phyloP scores from a whole-genome alignment of 2,797 vertebrate genomes.

The Acanthiza pusilla region DNA sequence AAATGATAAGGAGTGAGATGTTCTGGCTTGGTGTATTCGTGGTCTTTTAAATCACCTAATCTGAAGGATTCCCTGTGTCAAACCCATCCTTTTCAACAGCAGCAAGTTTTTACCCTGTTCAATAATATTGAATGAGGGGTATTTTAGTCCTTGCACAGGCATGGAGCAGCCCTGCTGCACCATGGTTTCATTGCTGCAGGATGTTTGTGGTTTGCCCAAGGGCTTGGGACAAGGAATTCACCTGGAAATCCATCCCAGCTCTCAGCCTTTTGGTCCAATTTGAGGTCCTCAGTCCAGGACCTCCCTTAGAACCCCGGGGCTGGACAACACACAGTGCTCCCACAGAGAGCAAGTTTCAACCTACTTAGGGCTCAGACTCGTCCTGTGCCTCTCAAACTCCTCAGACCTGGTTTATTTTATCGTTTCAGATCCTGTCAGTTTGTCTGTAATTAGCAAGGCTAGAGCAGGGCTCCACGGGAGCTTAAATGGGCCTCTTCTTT shows the following conservation, averaged over 20 bases:
- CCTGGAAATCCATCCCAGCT: not conserved
- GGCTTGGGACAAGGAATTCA: not conserved
- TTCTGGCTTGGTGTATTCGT: accelerated
- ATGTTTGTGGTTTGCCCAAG: not conserved
- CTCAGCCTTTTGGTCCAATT: too few species aligned
- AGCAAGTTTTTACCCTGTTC: not conserved
- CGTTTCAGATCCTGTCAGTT: not conserved
- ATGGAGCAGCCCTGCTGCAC: not conserved
- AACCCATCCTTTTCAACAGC: not conserved
- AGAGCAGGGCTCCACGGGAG: not conserved
- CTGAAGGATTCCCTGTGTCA: not conserved
- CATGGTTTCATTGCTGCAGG: not conserved
- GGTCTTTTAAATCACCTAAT: not conserved
- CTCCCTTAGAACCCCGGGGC: not conserved
- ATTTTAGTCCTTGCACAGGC: not conserved
- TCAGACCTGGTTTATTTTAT: conserved; percentile 49
- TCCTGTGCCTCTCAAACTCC: conserved; percentile 2
- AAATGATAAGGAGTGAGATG: not conserved
- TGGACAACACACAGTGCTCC: not conserved
- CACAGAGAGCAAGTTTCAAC: not conserved
- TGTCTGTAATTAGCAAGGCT: conserved; percentile 42
- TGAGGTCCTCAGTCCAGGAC: not conserved
- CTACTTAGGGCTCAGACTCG: conserved; percentile 3
- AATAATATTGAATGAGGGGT: too few species aligned
- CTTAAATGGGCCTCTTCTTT: conserved; percentile 28